Evolutionary conservation across 2,888 invertebrate species (phyloP).

Genomic region (Acanthosepion pharaonis): DNA sequence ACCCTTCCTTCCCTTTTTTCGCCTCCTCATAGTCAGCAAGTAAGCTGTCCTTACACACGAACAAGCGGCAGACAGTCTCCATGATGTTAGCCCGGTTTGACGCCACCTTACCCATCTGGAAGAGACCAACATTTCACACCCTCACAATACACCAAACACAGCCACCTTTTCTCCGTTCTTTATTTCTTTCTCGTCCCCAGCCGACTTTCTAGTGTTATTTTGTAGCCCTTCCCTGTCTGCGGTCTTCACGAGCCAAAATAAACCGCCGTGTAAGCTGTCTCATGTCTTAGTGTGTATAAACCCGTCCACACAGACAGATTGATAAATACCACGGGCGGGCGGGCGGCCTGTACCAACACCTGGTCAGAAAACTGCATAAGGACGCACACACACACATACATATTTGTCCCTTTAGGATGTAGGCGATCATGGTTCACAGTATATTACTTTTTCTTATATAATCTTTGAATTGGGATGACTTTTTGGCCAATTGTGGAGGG

Average conservation of each 20-base stretch:
- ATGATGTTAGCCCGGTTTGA: not conserved
- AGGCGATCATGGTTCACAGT: no score
- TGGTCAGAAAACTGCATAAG: not conserved
- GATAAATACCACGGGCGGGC: not conserved
- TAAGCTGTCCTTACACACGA: not conserved
- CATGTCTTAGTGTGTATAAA: not conserved
- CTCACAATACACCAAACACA: not conserved
- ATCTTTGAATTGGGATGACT: no score
- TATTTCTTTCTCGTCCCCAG: not conserved
- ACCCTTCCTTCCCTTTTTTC: not conserved
- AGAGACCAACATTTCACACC: constrained; percentile 2
- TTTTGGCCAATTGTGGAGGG: no score
- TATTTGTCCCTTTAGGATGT: no score
- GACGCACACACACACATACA: not conserved
- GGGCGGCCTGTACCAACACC: not conserved
- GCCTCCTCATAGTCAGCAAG: not conserved
- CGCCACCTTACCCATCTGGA: not conserved
- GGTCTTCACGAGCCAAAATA: not conserved
- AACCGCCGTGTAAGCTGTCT: constrained; percentile 16
- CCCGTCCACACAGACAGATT: not conserved
- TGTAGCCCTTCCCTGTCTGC: not conserved
- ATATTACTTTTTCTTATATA: no score
- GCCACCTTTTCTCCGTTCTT: not conserved
- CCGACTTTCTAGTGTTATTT: not conserved
- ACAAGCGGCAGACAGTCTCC: constrained; percentile 14